Evolutionary conservation across 1,140 invertebrate species (phyloP).

Genomic region (Reticulitermes speratus): DNA sequence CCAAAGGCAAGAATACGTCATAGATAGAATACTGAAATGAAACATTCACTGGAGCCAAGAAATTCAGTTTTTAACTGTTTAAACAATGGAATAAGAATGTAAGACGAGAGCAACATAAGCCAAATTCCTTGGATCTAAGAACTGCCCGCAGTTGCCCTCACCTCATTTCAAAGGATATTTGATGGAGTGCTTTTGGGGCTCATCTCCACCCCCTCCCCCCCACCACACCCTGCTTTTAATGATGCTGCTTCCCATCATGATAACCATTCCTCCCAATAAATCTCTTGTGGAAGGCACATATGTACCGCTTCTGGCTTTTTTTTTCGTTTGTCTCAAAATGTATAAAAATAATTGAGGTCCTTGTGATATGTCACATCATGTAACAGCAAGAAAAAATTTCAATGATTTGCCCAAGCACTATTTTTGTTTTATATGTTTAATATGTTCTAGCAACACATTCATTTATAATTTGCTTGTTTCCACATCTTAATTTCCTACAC

Average conservation of each 20-base stretch:
- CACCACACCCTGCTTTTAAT: not conserved
- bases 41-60: not conserved
- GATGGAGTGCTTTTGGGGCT: not conserved
- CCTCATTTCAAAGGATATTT: not conserved
- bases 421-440: not conserved
- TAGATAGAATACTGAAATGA: not conserved
- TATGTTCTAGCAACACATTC: not conserved
- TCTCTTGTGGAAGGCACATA: conserved; percentile 18
- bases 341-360: conserved; percentile 34
- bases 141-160: not conserved
- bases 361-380: conserved; percentile 32
- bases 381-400: conserved; percentile 26
- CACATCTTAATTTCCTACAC: not conserved
- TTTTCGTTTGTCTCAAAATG: conserved; percentile 23
- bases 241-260: not conserved
- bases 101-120: not conserved
- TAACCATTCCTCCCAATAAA: not conserved
- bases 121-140: not conserved
- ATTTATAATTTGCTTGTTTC: not conserved
- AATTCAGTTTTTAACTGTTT: not conserved
- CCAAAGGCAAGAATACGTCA: not conserved
- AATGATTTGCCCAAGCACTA: conserved; percentile 7
- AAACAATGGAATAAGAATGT: not conserved
- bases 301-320: conserved; percentile 20
- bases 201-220: too few species aligned